Evolutionary conservation across 2,888 invertebrate genomes (phyloP).

Genomic region (Mactromeris polynyma): DNA sequence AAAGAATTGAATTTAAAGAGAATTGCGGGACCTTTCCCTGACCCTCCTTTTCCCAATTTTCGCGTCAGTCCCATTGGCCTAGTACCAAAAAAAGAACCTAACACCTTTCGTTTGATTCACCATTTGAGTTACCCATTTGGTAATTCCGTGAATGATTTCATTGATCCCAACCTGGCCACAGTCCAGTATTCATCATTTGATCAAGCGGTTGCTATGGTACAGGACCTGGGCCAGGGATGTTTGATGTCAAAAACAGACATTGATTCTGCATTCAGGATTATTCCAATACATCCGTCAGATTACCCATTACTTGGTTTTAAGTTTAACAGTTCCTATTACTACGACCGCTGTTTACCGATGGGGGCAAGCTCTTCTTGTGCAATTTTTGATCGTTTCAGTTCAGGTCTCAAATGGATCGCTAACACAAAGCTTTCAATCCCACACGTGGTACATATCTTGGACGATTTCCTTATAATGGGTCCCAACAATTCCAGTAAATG

Average conservation of each 20-base stretch:
- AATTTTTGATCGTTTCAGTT: slow-evolving; percentile 59
- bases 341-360: slow-evolving; percentile 51
- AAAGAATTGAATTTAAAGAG: slow-evolving; percentile 25
- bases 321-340: slow-evolving; percentile 41
- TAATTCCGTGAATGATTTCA: slow-evolving; percentile 55
- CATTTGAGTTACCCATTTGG: slow-evolving; percentile 57
- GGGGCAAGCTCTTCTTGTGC: slow-evolving; percentile 43
- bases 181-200: slow-evolving; percentile 55
- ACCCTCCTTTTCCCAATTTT: background rate
- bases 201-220: slow-evolving; percentile 42
- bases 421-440: background rate
- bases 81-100: slow-evolving; percentile 53
- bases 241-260: slow-evolving; percentile 57
- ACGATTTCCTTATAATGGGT: slow-evolving; percentile 38
- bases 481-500: slow-evolving; percentile 5
- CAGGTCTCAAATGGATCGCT: slow-evolving; percentile 37
- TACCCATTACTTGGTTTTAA: slow-evolving; percentile 56
- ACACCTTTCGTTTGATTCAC: slow-evolving; percentile 58
- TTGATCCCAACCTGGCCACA: slow-evolving; percentile 26
- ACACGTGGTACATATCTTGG: slow-evolving; percentile 37
- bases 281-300: slow-evolving; percentile 58
- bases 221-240: slow-evolving; percentile 19
- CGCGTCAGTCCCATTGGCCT: slow-evolving; percentile 12
- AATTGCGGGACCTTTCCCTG: slow-evolving; percentile 35
- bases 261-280: slow-evolving; percentile 52